These are phyloP conservation scores for Mellivora capensis DNA, from an alignment of 2,113 vertebrate genomes.

Conservation along the genomic window DNA sequence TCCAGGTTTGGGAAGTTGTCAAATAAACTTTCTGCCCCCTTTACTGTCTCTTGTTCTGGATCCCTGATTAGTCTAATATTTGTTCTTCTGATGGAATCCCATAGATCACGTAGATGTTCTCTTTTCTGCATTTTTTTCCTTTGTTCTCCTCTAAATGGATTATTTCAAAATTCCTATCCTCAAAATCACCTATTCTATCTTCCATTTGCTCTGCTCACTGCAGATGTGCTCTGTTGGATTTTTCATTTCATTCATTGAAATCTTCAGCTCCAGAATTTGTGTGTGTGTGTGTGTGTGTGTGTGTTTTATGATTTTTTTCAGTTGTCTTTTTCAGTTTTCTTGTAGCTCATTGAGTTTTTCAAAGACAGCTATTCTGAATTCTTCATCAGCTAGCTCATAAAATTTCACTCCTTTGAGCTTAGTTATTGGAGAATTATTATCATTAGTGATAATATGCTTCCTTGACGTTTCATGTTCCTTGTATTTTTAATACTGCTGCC, in stretches of 20 bases:
- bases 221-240: neutral
- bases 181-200: neutral
- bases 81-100: neutral
- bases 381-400: neutral
- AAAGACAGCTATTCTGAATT: neutral
- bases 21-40: neutral
- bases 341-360: neutral
- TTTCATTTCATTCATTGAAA: neutral
- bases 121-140: neutral
- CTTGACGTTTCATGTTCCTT: neutral
- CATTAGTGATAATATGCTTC: neutral
- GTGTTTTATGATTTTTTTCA: neutral
- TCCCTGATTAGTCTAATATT: neutral
- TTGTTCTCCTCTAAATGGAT: neutral
- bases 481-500: neutral
- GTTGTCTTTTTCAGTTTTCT: neutral
- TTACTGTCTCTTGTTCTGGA: neutral
- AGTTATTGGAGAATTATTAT: neutral
- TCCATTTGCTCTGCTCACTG: neutral
- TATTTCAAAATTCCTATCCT: neutral
- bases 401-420: neutral
- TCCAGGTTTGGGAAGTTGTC: neutral
- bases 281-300: no score
- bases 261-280: neutral
- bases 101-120: neutral